Percentiles rank a stretch among this genome's conserved stretches.
phyloP scores from a whole-genome alignment of 2,888 invertebrate species.

The Mythimna impura region DNA sequence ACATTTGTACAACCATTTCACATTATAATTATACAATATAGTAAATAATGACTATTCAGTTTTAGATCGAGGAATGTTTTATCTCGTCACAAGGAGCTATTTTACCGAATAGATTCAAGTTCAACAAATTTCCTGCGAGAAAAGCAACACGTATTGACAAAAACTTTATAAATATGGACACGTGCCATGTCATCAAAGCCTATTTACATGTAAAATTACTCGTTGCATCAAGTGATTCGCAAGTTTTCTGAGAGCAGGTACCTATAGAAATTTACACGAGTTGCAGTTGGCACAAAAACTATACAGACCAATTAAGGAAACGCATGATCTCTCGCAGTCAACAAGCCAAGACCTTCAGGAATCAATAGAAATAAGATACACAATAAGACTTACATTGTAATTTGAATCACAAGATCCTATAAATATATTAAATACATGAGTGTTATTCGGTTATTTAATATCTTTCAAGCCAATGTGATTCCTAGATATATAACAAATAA shows the following conservation, averaged over 20 bases:
- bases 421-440: constrained; percentile 35
- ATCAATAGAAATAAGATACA: constrained; percentile 43
- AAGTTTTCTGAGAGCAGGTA: too few relatives aligned
- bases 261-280: not conserved
- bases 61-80: constrained; percentile 68
- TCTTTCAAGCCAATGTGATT: constrained; percentile 42
- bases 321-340: constrained; percentile 18
- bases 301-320: constrained; percentile 5
- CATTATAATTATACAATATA: constrained; percentile 73
- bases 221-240: not conserved
- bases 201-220: not conserved
- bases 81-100: constrained; percentile 58
- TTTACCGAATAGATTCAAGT: constrained; percentile 52
- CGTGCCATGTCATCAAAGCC: not conserved
- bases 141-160: constrained; percentile 1
- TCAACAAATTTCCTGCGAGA: constrained; percentile 14
- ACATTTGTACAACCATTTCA: constrained; percentile 85
- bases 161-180: constrained; percentile 6
- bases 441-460: constrained; percentile 24
- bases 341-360: constrained; percentile 18
- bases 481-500: constrained; percentile 46
- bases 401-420: constrained; percentile 49
- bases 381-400: constrained; percentile 54
- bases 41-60: constrained; percentile 72
- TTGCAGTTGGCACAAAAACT: constrained; percentile 9